Evolutionary conservation across 1,140 invertebrate species (phyloP), one percentile per base, ranked within the genome.

Genomic region (Batillaria attramentaria): DNA sequence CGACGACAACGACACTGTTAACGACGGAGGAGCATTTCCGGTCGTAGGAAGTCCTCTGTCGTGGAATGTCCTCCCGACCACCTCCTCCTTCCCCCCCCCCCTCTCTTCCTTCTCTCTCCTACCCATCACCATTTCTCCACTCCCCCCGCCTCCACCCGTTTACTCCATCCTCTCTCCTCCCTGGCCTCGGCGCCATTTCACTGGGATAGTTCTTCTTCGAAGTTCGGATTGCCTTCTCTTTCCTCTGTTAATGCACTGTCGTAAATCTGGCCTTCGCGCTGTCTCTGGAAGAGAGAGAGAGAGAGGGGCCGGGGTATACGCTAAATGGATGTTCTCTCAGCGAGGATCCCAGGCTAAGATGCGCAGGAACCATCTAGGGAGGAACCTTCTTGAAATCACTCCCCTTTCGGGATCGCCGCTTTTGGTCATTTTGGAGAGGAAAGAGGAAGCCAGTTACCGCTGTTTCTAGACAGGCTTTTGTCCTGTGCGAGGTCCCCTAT

Each of bases 21-120:
- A 75, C 73, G 73, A 75, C 73, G 42, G 73, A 57, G 73, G 57
- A 57, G 62, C 50, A 75, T 62, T 75, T 75, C 73, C 73, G 73
- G 73, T 42, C 1, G 20, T 42, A 41, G 73, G 73, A 75, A 62
- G 73, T 39, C 31, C 35, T 41, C 54, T 75, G 57, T 75, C 73
- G 54, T 2, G 73, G 35, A 62, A 62, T 62, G 57, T 31, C 57
- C 57, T 31, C 24, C 24, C 42, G 18, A 31, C 70, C 70, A 18
- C 24, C 42, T n/a, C 24, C 50, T 33, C 13, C 43, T 46, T 16
- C 39, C 35, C 5, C 24, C 33, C 70, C 6, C 10, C 20, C 43
- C 50, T 33, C n/a, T 72, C 68, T 5, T 70, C 68, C 41, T n/a
- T 39, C 42, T 24, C 42, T 8, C 6, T 6, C 28, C 1, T 13